Percentiles rank a stretch among this genome's conserved stretches.
phyloP scores from a whole-genome alignment of 2,797 vertebrate species.

The Spinus olivaceus region DNA sequence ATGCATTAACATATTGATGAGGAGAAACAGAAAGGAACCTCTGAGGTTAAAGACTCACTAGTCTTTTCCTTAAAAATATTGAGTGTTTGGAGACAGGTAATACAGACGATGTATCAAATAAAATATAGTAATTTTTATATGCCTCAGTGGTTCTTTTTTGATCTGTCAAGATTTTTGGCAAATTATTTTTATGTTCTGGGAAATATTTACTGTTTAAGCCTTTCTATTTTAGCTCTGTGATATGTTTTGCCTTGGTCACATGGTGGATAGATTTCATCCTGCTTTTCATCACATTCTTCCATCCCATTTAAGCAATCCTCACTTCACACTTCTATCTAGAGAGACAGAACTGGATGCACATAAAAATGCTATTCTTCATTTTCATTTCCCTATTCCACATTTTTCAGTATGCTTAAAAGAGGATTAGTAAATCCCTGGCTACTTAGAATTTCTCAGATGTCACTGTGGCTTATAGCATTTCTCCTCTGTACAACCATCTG shows the following conservation, averaged over 20 bases:
- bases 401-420: background rate
- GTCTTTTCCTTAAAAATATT: background rate
- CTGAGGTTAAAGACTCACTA: background rate
- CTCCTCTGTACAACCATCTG: background rate
- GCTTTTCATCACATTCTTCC: background rate
- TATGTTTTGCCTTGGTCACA: background rate
- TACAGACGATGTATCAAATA: background rate
- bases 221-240: background rate
- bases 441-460: slow-evolving; percentile 5
- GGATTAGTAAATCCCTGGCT: slow-evolving; percentile 26
- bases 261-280: background rate
- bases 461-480: background rate
- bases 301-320: background rate
- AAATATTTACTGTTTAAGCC: background rate
- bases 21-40: background rate
- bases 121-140: background rate
- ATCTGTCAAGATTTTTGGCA: background rate
- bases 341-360: background rate
- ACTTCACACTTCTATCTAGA: slow-evolving; percentile 4
- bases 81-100: background rate
- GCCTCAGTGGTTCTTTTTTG: background rate
- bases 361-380: background rate
- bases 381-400: background rate
- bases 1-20: background rate
- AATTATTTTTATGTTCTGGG: background rate